phyloP scores from a whole-genome alignment of 2,113 vertebrate genomes.

The Origma solitaria region DNA sequence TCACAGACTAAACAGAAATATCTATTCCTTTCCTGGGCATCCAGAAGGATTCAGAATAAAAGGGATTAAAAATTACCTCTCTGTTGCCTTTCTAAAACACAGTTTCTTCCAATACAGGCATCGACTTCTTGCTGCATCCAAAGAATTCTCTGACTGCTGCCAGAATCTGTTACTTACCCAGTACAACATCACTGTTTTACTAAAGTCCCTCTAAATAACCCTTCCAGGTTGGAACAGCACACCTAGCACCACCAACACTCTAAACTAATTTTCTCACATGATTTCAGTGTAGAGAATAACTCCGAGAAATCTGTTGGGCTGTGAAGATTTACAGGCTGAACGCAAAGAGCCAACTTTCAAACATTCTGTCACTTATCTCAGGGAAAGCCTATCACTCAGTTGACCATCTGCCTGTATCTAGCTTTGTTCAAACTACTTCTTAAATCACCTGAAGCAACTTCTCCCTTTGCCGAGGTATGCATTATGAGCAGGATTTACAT shows the following conservation, averaged over 20 bases:
- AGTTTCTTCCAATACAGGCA: neutral
- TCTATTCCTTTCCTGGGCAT: neutral
- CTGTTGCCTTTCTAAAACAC: neutral
- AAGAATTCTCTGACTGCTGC: neutral
- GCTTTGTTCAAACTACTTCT: neutral
- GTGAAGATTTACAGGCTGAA: neutral
- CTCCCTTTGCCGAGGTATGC: neutral
- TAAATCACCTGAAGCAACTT: conserved; percentile 1
- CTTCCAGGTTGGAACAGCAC: neutral
- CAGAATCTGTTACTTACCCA: neutral
- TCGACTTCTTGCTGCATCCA: neutral
- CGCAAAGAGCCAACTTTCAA: neutral
- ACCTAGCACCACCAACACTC: neutral
- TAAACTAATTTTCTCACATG: neutral
- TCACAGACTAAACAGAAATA: neutral
- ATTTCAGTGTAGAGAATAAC: neutral
- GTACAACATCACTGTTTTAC: neutral
- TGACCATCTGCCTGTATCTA: neutral
- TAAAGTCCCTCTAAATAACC: neutral
- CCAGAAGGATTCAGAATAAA: neutral
- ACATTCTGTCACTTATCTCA: neutral
- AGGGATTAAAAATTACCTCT: neutral
- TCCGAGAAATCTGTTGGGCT: neutral
- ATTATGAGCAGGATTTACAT: neutral
- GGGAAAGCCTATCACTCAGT: neutral